A percentile compares a stretch with the other conserved stretches of the same genome.
Evolutionary conservation across 2,888 invertebrate species (phyloP).

Genomic region (Tetropium fuscum): DNA sequence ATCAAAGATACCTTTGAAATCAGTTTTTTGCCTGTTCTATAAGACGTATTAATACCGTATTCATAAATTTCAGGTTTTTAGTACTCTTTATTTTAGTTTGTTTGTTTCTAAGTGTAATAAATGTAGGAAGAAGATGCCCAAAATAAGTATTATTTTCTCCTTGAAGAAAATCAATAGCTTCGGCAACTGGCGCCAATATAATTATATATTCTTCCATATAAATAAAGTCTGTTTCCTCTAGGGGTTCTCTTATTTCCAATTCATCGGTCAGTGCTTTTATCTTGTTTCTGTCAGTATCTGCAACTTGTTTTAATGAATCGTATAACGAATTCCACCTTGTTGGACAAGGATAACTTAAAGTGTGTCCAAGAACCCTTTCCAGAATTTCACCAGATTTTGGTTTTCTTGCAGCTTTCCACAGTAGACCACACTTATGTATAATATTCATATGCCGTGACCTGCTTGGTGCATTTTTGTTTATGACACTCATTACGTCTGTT

Average conservation of each 20-base stretch:
- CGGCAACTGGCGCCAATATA: neutral
- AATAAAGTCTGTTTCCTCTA: neutral
- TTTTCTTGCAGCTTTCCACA: neutral
- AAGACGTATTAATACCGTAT: neutral
- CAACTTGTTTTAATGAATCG: conserved; percentile 25
- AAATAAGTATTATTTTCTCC: neutral
- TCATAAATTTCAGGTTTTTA: neutral
- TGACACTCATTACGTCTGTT: conserved; percentile 19
- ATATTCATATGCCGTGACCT: conserved; percentile 1
- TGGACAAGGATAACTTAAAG: conserved; percentile 15
- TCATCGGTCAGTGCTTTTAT: neutral
- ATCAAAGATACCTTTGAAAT: conserved; percentile 1
- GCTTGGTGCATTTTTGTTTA: neutral
- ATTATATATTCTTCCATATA: conserved; percentile 1
- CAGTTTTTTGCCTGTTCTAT: neutral
- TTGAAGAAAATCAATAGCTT: neutral
- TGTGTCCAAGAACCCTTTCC: conserved; percentile 6
- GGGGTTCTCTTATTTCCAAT: conserved; percentile 1
- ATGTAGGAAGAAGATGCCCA: neutral
- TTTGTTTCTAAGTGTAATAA: neutral
- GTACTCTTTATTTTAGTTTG: neutral
- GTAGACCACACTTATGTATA: conserved; percentile 1
- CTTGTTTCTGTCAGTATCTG: neutral
- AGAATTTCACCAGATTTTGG: conserved; percentile 30
- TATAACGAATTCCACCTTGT: conserved; percentile 20